phyloP scores from a whole-genome alignment of 2,797 vertebrate species.

The Notolabrus celidotus region DNA sequence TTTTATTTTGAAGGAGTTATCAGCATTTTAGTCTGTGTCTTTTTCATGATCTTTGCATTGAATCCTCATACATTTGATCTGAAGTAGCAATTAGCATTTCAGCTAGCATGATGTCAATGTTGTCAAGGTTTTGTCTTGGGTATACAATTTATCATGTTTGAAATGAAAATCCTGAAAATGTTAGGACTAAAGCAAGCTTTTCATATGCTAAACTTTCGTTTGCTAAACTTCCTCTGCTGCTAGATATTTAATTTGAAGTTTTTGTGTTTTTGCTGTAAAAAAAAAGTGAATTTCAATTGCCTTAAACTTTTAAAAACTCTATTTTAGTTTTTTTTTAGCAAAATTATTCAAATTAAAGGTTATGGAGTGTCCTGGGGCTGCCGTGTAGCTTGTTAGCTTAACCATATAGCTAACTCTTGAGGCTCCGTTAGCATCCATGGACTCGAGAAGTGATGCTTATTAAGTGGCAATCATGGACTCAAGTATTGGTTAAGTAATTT shows the following conservation, averaged over 20 bases:
- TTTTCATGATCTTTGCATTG: no score
- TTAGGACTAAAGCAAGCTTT: no score
- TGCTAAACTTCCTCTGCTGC: not conserved
- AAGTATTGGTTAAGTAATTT: conserved; percentile 3
- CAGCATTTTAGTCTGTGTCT: no score
- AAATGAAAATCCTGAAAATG: no score
- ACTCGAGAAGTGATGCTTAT: no score
- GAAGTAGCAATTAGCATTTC: not conserved
- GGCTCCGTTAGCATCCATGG: not conserved
- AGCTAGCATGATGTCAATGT: not conserved
- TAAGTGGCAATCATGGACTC: not conserved
- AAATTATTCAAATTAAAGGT: no score
- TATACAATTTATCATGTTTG: no score
- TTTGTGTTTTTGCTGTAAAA: not conserved
- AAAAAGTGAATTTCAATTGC: not conserved
- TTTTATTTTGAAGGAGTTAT: not conserved
- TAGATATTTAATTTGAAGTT: no score
- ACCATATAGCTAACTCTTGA: no score
- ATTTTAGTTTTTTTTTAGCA: no score
- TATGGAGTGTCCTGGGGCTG: no score
- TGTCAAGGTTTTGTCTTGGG: not conserved
- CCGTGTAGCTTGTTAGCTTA: no score
- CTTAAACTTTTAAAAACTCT: not conserved
- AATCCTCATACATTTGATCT: not conserved
- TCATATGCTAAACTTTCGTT: not conserved